phyloP scores from a whole-genome alignment of 2,797 vertebrate species.

The Sitta carolinensis region DNA sequence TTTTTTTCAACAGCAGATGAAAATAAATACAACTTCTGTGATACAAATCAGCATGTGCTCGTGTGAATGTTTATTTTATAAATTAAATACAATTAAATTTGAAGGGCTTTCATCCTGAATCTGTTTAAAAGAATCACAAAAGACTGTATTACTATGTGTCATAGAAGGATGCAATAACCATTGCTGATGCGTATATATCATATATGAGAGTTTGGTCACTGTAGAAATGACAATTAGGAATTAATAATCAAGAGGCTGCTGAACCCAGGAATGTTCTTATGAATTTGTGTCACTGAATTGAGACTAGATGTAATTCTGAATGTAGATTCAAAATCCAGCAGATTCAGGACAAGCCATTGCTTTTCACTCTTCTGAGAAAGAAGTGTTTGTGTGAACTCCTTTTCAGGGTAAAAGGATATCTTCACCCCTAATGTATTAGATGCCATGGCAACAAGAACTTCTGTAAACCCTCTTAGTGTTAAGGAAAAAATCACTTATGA shows the following conservation, averaged over 20 bases:
- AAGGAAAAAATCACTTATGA: neutral
- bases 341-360: neutral
- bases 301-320: neutral
- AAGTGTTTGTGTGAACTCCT: neutral
- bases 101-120: neutral
- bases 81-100: neutral
- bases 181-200: neutral
- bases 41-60: neutral
- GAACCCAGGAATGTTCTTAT: neutral
- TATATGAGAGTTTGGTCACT: neutral
- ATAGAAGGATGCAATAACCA: neutral
- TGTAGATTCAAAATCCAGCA: neutral
- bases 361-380: neutral
- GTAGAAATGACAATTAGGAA: neutral
- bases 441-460: neutral
- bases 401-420: neutral
- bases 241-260: neutral
- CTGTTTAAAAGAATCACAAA: neutral
- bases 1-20: neutral
- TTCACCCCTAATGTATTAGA: neutral
- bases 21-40: neutral
- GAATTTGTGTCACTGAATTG: neutral
- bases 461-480: neutral
- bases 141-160: neutral
- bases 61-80: neutral